These are phyloP conservation scores for Copsychus sechellarum DNA, from an alignment of 2,113 vertebrate genomes.

Conservation along the genomic window DNA sequence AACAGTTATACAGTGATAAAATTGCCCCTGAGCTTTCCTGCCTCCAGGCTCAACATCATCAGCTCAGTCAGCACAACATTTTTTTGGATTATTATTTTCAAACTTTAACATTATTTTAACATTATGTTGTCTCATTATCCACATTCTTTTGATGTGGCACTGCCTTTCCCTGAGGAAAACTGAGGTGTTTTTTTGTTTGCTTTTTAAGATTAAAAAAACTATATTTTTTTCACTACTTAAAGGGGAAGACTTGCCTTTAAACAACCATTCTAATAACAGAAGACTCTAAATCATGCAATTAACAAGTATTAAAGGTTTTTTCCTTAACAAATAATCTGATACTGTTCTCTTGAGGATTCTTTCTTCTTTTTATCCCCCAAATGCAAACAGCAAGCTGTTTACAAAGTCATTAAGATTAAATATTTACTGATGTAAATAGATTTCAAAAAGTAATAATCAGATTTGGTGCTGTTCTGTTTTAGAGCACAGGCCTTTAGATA, in stretches of 20 bases:
- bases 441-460: neutral
- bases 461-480: neutral
- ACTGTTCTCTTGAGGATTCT: neutral
- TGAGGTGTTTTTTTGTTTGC: neutral
- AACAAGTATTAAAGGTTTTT: conserved; percentile 14
- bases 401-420: neutral
- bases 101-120: neutral
- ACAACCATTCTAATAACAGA: neutral
- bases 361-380: neutral
- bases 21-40: neutral
- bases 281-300: conserved; percentile 5
- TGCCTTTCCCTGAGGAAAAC: neutral
- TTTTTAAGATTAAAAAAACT: neutral
- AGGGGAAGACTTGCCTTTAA: neutral
- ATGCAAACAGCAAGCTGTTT: neutral
- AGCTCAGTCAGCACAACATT: neutral
- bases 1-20: neutral
- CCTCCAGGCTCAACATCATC: neutral
- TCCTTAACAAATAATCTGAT: neutral
- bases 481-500: neutral
- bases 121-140: neutral
- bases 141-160: neutral
- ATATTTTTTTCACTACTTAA: neutral
- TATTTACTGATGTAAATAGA: neutral
- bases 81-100: neutral